These are phyloP conservation scores for Enteromius anoplus DNA, from an alignment of 2,797 vertebrate species.

Conservation along the genomic window DNA sequence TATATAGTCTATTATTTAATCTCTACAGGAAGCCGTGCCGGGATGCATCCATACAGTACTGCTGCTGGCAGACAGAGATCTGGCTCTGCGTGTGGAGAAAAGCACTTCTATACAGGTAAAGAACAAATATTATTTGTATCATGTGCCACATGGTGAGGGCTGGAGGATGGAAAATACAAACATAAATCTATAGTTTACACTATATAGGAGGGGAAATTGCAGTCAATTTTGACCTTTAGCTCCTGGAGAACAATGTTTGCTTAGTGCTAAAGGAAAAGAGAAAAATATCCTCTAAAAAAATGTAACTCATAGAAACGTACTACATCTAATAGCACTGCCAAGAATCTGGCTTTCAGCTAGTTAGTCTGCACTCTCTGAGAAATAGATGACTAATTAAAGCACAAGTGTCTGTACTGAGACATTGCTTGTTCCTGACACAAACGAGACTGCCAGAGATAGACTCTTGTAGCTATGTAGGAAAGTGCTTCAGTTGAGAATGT, in stretches of 20 bases:
- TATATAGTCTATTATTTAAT: constrained; percentile 30
- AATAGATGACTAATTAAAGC: constrained; percentile 46
- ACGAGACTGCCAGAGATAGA: constrained; percentile 35
- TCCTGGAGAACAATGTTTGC: not conserved
- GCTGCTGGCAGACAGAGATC: constrained; percentile 81
- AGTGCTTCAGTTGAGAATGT: constrained; percentile 20
- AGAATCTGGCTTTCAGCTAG: not conserved
- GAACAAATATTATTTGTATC: not conserved
- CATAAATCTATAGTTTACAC: not conserved
- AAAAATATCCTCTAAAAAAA: not conserved
- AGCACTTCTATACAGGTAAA: constrained; percentile 82
- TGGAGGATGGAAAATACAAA: not conserved
- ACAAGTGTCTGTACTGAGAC: constrained; percentile 34
- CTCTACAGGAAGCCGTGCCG: constrained; percentile 77
- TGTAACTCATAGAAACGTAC: not conserved
- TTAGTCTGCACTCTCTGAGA: not conserved
- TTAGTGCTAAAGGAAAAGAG: not conserved
- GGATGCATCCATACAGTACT: constrained; percentile 82
- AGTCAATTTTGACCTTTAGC: not conserved
- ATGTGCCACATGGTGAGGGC: not conserved
- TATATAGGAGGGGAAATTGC: not conserved
- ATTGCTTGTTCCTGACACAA: constrained; percentile 6
- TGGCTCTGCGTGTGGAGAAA: constrained; percentile 74
- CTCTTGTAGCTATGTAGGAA: not conserved
- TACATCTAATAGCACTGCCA: not conserved